Evolutionary conservation across 2,888 invertebrate species (phyloP), one percentile per base, ranked within the genome.

Genomic region (Theodoxus fluviatilis): DNA sequence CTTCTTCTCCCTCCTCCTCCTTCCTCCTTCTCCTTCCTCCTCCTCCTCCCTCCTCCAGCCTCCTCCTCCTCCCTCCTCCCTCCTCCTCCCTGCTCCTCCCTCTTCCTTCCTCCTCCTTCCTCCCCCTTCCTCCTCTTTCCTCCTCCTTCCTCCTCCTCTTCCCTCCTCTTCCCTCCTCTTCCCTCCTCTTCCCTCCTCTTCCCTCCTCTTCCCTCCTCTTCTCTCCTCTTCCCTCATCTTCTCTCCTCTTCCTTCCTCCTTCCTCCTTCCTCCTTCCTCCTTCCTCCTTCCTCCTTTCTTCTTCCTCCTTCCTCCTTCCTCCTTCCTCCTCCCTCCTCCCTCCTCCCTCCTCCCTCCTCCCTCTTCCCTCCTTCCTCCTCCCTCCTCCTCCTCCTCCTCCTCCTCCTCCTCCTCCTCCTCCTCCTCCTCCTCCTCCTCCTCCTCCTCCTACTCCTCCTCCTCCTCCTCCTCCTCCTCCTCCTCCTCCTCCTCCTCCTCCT

Each of bases 341-440:
- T 40, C n/a, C 31, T 43, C 18, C 31, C 43, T 28, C 43, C 43
- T 28, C 18, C 31, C 28, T 31, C 37, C 28, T 31, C 40, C 28
- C 28, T 43, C 28, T 31, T 28, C n/a, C 18, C 22, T 43, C 25
- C 31, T 25, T 40, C 31, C 18, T 9, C 43, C 9, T n/a, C 43
- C n/a, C 28, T 67, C 9, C 25, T 67, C 9, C n/a, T 67, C 9
- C 37, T 67, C 31, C 52, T 67, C 18, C 18, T 67, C n/a, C 52
- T 67, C 15, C 22, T 35, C 22, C 52, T 49, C 22, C 22, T 35
- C 22, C 37, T 49, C 22, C 0, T 22, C 35, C 33, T 49, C 33
- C 35, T 49, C 22, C 1, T 49, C 18, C 2, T 66, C n/a, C 1
- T 43, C 2, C 18, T 33, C 31, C 31, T 28, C 31, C 2, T 47